These are phyloP conservation scores for Melieria omissa DNA, from an alignment of 2,888 invertebrate species.

Conservation along the genomic window DNA sequence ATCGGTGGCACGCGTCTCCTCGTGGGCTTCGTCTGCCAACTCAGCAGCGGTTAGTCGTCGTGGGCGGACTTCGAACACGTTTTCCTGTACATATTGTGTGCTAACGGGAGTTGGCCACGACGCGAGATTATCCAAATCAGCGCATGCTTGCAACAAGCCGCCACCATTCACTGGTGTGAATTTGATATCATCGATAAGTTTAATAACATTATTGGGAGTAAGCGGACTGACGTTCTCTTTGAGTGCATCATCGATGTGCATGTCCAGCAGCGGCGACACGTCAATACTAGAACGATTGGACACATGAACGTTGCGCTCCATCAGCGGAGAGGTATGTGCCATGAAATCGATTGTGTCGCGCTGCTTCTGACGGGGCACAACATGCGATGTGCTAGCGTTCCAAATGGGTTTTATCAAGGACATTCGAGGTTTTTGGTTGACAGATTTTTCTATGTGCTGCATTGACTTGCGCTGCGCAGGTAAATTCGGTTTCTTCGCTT, in stretches of 20 bases:
- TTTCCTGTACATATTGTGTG: constrained; percentile 23
- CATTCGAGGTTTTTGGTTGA: constrained; percentile 26
- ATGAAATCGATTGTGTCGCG: constrained; percentile 33
- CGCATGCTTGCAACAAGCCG: constrained; percentile 3
- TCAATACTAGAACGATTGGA: constrained; percentile 9
- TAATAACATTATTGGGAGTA: constrained; percentile 60
- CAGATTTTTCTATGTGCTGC: constrained; percentile 39
- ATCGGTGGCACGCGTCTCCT: constrained; percentile 24
- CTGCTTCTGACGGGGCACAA: constrained; percentile 21
- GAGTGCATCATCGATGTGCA: constrained; percentile 20
- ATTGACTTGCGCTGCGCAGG: constrained; percentile 9
- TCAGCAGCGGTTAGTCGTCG: constrained; percentile 53
- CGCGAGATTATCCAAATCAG: constrained; percentile 55
- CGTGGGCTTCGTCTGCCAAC: constrained; percentile 43
- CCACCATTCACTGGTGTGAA: constrained; percentile 59
- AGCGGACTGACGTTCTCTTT: constrained; percentile 68
- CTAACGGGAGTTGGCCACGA: constrained; percentile 60
- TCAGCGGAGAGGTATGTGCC: constrained; percentile 51
- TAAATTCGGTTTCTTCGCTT: background rate
- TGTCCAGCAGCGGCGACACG: background rate
- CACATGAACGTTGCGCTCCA: constrained; percentile 53
- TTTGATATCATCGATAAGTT: constrained; percentile 61
- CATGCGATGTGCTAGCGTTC: constrained; percentile 30
- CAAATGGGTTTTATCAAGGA: constrained; percentile 24
- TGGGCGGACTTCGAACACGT: constrained; percentile 49